Conservation (phyloP, 2,113 vertebrate species). For the Cettia cetti region DNA sequence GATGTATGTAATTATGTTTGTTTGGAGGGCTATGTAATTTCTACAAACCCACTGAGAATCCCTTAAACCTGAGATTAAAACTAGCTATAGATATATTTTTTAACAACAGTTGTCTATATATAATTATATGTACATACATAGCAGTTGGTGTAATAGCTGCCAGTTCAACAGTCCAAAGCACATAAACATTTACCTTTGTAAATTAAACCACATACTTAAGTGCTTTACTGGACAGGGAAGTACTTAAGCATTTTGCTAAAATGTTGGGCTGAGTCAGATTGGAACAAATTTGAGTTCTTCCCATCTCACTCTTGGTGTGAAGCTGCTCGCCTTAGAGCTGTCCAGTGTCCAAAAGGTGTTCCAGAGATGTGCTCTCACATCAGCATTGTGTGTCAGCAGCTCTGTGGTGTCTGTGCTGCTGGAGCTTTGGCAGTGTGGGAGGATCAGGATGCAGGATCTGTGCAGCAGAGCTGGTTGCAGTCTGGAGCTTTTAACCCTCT, state of each 20-base stretch:
- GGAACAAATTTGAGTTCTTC: not conserved
- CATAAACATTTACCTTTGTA: not conserved
- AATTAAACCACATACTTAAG: not conserved
- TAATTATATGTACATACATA: not conserved
- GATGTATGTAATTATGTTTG: conserved; percentile 38
- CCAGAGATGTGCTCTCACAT: not conserved
- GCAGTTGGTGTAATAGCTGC: not conserved
- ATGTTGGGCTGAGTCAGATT: not conserved
- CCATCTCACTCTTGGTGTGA: not conserved
- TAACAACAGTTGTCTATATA: conserved; percentile 10
- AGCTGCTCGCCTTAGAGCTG: not conserved
- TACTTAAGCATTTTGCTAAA: not conserved
- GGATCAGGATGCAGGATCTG: not conserved
- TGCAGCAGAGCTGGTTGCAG: not conserved
- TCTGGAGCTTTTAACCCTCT: not conserved
- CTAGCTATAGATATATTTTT: not conserved
- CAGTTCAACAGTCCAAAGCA: not conserved
- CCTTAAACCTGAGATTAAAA: conserved; percentile 39
- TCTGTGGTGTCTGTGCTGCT: not conserved
- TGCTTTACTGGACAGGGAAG: not conserved
- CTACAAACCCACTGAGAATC: conserved; percentile 13
- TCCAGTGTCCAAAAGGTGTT: not conserved
- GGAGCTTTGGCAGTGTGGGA: not conserved
- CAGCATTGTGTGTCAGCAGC: not conserved
- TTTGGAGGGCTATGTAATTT: conserved; percentile 14